These are phyloP conservation scores for Intellagama lesueurii DNA, from an alignment of 2,797 vertebrate genomes.

Conservation along the genomic window DNA sequence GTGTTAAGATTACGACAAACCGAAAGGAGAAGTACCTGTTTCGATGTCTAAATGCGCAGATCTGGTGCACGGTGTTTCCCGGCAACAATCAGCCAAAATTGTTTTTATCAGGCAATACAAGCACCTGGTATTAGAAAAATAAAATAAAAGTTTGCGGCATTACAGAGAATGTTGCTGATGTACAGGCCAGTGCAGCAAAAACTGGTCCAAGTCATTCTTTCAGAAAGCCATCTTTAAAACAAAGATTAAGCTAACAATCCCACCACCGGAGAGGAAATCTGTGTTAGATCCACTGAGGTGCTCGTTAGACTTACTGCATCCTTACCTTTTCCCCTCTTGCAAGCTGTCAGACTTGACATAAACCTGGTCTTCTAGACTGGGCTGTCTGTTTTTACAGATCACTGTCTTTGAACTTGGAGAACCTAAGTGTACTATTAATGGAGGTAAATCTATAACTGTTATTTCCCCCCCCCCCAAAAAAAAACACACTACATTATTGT, in stretches of 20 bases:
- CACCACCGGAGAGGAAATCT: not conserved
- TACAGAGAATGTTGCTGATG: not conserved
- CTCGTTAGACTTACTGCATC: conserved; percentile 75
- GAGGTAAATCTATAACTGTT: conserved; percentile 79
- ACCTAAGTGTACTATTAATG: conserved; percentile 83
- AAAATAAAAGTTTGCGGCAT: too few species aligned
- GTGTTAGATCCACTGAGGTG: too few species aligned
- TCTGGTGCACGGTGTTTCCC: not conserved
- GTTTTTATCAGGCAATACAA: not conserved
- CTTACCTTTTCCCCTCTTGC: conserved; percentile 78
- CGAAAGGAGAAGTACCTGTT: not conserved
- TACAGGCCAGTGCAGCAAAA: not conserved
- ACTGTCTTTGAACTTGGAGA: conserved; percentile 85
- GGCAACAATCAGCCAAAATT: not conserved
- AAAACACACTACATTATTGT: not conserved
- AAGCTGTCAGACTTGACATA: conserved; percentile 77
- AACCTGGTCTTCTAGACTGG: conserved; percentile 83
- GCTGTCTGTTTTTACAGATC: conserved; percentile 87
- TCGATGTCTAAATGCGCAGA: not conserved
- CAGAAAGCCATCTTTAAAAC: not conserved
- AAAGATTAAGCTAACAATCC: too few species aligned
- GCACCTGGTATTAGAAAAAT: not conserved
- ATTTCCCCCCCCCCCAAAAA: too few species aligned
- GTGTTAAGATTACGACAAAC: too few species aligned
- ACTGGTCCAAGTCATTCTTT: not conserved